Base-by-base conservation (phyloP, 2,888 invertebrate genomes). In the Nymphalis polychloros region DNA sequence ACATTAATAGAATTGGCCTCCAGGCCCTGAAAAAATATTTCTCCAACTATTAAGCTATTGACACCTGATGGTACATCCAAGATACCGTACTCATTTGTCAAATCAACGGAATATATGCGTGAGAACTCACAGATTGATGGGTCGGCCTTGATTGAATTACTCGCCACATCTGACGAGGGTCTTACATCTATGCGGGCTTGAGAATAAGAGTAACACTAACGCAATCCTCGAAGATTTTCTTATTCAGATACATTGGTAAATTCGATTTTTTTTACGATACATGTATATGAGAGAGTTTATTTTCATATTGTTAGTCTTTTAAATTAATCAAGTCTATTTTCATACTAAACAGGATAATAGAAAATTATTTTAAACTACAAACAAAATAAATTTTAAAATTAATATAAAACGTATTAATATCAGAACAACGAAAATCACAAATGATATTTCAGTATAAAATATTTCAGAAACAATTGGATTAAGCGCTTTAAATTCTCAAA, bases 81-180 rank as follows among this genome's bases (percentile, higher is more conserved):
- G 81, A 83, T 86, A 92, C 92, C 92, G 91, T 91, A 85, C 89
- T 92, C 92, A 92, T 92, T 92, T 92, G 92, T 92, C 92, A 92
- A 92, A 92, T 92, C 92, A 92, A 88, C 90, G 89, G 89, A 92
- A 92, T 91, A 89, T 92, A 92, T 91, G 90, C 90, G 89, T 87
- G 89, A 89, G 87, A 89, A 89, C 86, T 87, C 85, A 87, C 90
- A 90, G 92, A 92, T 91, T 92, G 92, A 92, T 92, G 92, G 89
- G 83, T 82, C 85, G 85, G 87, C 85, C 89, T 89, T 89, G 92
- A 91, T 92, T 91, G 92, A 92, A 92, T 91, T 91, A 92, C 91
- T 89, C 86, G 84, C 88, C 82, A 87, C 27, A 85, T 85, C 89
- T 91, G 92, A 92, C 90, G 89, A 92, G 92, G 92, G 92, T 92